Percentiles rank a stretch among this genome's conserved stretches.
These are phyloP conservation scores for Himalopsyche anomala DNA, from an alignment of 2,888 invertebrate species.

Conservation along the genomic window DNA sequence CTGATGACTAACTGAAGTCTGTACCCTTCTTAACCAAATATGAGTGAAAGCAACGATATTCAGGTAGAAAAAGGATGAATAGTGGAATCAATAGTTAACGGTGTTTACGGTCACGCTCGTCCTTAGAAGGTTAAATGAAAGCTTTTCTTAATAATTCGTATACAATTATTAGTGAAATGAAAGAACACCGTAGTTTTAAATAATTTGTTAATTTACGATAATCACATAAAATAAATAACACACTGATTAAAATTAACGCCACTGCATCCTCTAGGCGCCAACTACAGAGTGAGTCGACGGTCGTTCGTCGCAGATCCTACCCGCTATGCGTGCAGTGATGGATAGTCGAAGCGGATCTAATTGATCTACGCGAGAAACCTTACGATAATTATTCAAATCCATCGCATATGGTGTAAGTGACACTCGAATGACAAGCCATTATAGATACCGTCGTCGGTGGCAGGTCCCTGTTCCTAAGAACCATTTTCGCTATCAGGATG, in stretches of 20 bases:
- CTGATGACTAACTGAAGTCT: too few species aligned
- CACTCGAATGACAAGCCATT: constrained; percentile 56
- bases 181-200: too few species aligned
- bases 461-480: constrained; percentile 44
- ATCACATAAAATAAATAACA: too few species aligned
- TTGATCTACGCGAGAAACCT: constrained; percentile 59
- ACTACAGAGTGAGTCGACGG: constrained; percentile 24
- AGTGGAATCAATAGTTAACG: too few species aligned
- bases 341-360: constrained; percentile 61
- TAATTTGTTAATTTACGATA: too few species aligned
- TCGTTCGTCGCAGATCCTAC: constrained; percentile 17
- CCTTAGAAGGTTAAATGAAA: too few species aligned
- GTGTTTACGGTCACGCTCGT: too few species aligned
- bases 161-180: too few species aligned
- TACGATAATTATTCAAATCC: constrained; percentile 64
- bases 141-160: too few species aligned
- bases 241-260: neutral
- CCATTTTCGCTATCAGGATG: constrained; percentile 20
- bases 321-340: constrained; percentile 43
- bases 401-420: constrained; percentile 62
- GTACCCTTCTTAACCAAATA: too few species aligned
- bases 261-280: constrained; percentile 36
- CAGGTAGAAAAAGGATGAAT: too few species aligned
- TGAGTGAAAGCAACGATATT: too few species aligned
- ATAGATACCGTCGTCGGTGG: constrained; percentile 47